Conservation (phyloP, 1,140 invertebrate species). For the Brachionus calyciflorus region DNA sequence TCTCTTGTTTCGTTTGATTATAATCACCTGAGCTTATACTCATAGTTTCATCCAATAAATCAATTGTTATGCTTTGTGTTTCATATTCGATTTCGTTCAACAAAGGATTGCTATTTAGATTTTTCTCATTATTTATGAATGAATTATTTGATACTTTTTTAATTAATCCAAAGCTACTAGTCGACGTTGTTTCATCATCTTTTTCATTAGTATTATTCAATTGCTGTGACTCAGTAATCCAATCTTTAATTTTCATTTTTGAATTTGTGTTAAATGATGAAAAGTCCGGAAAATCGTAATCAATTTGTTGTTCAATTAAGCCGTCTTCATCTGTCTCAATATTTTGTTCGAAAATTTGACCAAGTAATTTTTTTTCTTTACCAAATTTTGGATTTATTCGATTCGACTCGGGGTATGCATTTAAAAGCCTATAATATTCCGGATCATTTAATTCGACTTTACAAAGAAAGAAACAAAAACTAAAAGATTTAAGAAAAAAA, state of each 20-base stretch:
- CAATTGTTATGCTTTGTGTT: conserved; percentile 21
- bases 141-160: not conserved
- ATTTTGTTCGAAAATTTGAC: not conserved
- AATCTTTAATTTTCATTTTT: conserved; percentile 45
- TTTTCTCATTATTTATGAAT: not conserved
- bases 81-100: conserved; percentile 7
- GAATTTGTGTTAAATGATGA: not conserved
- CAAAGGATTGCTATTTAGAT: too few relatives aligned
- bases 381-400: not conserved
- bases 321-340: conserved; percentile 24
- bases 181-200: conserved; percentile 6
- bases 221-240: conserved; percentile 7
- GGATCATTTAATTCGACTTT: conserved; percentile 20
- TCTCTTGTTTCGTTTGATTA: not conserved
- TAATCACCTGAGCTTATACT: not conserved
- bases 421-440: conserved; percentile 7
- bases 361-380: not conserved
- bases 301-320: not conserved
- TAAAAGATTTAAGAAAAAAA: not conserved
- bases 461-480: not conserved
- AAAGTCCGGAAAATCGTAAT: conserved; percentile 32
- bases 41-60: conserved; percentile 32
- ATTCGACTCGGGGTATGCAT: not conserved
- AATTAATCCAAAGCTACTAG: not conserved
- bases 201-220: not conserved